Evolutionary conservation across 2,888 invertebrate species (phyloP).

Genomic region (Baronia brevicornis): DNA sequence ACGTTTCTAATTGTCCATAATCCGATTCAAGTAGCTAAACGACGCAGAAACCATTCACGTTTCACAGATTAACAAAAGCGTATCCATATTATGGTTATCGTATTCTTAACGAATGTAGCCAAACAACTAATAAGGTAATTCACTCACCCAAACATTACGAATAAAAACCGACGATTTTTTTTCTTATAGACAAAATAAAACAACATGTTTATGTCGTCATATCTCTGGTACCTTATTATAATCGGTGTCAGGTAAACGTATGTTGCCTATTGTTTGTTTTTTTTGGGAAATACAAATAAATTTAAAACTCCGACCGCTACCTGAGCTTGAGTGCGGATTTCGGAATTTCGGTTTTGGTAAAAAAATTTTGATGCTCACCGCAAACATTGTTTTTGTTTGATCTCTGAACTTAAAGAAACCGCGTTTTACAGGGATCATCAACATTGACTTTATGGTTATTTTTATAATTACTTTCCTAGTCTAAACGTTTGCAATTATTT

Average conservation of each 20-base stretch:
- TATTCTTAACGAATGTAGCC: slow-evolving; percentile 39
- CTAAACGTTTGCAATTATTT: no score
- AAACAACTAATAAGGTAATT: slow-evolving; percentile 60
- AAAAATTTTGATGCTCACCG: slow-evolving; percentile 66
- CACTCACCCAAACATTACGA: slow-evolving; percentile 41
- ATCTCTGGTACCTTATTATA: slow-evolving; percentile 69
- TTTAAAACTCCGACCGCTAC: slow-evolving; percentile 64
- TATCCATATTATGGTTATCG: slow-evolving; percentile 53
- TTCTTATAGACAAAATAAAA: slow-evolving; percentile 40
- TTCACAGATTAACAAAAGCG: slow-evolving; percentile 40
- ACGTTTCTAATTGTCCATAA: slow-evolving; percentile 59
- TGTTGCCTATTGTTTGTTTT: slow-evolving; percentile 58
- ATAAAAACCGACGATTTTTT: slow-evolving; percentile 16
- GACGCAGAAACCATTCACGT: slow-evolving; percentile 59
- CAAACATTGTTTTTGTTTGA: slow-evolving; percentile 69
- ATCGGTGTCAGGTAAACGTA: slow-evolving; percentile 65
- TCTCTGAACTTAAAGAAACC: slow-evolving; percentile 36
- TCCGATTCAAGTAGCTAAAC: slow-evolving; percentile 52
- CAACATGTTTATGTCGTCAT: slow-evolving; percentile 63
- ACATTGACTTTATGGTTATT: slow-evolving; percentile 20
- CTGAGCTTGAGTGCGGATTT: slow-evolving; percentile 66
- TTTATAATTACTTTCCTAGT: no score
- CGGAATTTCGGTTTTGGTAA: slow-evolving; percentile 58
- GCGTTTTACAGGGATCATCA: slow-evolving; percentile 31
- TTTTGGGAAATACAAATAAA: slow-evolving; percentile 70